These are phyloP conservation scores for Chionis minor DNA, from an alignment of 2,113 vertebrate species.

Conservation along the genomic window DNA sequence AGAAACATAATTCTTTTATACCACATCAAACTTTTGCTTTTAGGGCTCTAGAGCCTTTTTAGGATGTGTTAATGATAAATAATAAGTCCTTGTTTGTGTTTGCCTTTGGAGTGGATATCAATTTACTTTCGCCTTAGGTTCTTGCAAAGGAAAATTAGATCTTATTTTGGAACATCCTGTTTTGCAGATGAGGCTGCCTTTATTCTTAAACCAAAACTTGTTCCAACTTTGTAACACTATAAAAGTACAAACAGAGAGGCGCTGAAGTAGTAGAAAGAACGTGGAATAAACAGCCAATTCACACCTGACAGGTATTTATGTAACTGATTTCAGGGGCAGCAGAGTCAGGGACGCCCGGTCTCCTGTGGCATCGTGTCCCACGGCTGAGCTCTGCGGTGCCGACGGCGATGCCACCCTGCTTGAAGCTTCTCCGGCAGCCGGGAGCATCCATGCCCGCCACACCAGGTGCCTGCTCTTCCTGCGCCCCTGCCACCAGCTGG, in stretches of 20 bases:
- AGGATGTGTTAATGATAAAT: constrained; percentile 35
- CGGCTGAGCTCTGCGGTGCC: neutral
- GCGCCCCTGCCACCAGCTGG: neutral
- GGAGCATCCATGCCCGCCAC: rapidly evolving
- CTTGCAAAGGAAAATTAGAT: neutral
- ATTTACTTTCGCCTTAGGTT: constrained; percentile 32
- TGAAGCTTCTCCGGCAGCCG: neutral
- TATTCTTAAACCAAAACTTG: neutral
- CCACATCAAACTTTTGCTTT: constrained; percentile 33
- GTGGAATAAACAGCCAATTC: neutral
- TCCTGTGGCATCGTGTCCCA: neutral
- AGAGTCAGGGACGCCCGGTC: neutral
- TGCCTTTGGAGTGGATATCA: neutral
- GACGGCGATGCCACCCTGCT: neutral
- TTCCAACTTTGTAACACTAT: neutral
- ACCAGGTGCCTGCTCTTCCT: neutral
- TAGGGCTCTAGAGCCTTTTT: neutral
- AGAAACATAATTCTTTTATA: constrained; percentile 53
- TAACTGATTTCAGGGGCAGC: neutral
- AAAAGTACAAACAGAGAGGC: neutral
- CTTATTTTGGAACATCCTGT: constrained; percentile 27
- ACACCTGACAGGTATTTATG: neutral
- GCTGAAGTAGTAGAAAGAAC: neutral
- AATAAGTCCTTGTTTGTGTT: constrained; percentile 10
- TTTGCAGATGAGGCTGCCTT: neutral